Evolutionary conservation across 2,888 invertebrate genomes (phyloP).

Genomic region (Flabesymbios commensalis): DNA sequence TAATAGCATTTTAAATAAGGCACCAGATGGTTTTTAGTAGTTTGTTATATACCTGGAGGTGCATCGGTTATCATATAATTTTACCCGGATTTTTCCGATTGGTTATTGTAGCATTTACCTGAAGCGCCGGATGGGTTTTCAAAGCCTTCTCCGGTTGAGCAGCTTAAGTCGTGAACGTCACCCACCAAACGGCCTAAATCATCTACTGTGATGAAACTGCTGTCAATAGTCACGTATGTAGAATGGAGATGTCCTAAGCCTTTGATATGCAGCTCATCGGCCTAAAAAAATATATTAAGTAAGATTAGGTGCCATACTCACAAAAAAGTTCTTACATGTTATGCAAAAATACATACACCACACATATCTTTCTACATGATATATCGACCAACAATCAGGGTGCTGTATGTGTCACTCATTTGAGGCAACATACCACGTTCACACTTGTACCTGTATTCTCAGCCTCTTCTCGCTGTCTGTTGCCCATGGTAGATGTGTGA

Average conservation of each 20-base stretch:
- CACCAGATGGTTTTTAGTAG: too few species aligned
- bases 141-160: constrained; percentile 35
- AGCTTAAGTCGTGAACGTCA: constrained; percentile 38
- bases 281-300: too few species aligned
- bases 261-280: constrained; percentile 34
- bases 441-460: constrained; percentile 28
- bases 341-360: too few species aligned
- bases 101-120: not conserved
- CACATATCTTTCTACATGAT: too few species aligned
- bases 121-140: constrained; percentile 1
- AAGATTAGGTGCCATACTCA: too few species aligned
- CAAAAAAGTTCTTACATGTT: too few species aligned
- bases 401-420: too few species aligned
- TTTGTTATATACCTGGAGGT: too few species aligned
- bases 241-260: constrained; percentile 44
- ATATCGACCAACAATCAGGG: too few species aligned
- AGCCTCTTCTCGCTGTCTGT: constrained; percentile 28
- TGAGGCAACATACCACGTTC: too few species aligned
- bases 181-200: constrained; percentile 43
- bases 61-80: too few species aligned
- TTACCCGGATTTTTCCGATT: not conserved
- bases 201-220: constrained; percentile 39
- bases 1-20: too few species aligned
- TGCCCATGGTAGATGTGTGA: constrained; percentile 38
- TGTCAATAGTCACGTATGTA: constrained; percentile 37